Evolutionary conservation across 2,797 vertebrate species (phyloP).

Genomic region (Neopelma chrysocephalum): DNA sequence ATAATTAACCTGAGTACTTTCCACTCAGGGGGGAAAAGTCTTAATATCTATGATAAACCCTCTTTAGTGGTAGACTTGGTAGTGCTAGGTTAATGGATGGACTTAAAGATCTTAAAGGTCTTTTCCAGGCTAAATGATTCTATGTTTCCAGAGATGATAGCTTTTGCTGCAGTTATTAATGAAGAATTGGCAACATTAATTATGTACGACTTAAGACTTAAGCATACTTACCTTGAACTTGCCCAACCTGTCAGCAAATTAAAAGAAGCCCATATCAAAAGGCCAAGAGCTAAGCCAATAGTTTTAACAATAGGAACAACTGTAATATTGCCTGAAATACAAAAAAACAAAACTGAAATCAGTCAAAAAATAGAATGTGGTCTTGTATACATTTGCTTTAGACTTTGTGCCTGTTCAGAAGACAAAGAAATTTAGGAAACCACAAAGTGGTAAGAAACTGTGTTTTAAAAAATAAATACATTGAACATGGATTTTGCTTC

Average conservation of each 20-base stretch:
- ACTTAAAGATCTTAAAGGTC: background rate
- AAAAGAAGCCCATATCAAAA: conserved; percentile 89
- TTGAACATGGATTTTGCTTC: background rate
- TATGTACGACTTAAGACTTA: background rate
- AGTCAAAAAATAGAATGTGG: background rate
- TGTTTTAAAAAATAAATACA: background rate
- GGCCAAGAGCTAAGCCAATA: conserved; percentile 88
- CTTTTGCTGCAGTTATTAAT: background rate
- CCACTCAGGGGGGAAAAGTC: background rate
- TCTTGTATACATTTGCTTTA: background rate
- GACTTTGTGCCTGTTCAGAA: background rate
- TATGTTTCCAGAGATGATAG: background rate
- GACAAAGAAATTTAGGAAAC: background rate
- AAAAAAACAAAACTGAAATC: background rate
- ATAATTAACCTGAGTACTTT: background rate
- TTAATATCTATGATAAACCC: background rate
- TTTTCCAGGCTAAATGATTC: background rate
- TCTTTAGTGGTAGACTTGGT: background rate
- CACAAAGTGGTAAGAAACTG: background rate
- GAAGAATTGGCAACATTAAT: background rate
- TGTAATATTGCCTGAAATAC: conserved; percentile 83
- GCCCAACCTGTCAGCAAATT: conserved; percentile 91
- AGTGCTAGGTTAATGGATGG: background rate
- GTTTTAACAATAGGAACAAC: conserved; percentile 89
- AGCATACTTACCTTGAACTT: conserved; percentile 84